These are phyloP conservation scores for Zaprionus lachaisei DNA, from an alignment of 1,140 invertebrate genomes.

Conservation along the genomic window DNA sequence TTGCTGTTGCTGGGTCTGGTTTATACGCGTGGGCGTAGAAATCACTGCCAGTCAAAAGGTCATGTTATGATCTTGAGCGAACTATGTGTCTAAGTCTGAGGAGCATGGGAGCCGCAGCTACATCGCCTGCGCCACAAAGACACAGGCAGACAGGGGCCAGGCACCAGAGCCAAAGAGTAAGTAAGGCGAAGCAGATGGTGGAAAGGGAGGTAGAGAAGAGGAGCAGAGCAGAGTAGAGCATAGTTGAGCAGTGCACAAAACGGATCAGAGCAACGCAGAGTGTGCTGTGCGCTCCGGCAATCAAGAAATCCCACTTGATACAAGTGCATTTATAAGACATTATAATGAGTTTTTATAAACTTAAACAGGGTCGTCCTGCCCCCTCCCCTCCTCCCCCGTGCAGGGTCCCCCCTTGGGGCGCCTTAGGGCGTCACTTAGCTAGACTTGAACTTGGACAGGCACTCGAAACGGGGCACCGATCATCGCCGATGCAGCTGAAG, in stretches of 20 bases:
- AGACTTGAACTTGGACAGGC: slow-evolving; percentile 71
- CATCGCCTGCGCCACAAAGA: slow-evolving; percentile 10
- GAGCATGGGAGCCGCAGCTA: slow-evolving; percentile 64
- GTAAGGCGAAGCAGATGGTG: slow-evolving; percentile 5
- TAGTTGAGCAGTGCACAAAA: slow-evolving; percentile 25
- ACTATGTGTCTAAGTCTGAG: slow-evolving; percentile 73
- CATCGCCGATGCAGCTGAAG: slow-evolving; percentile 52
- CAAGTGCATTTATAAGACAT: slow-evolving; percentile 83
- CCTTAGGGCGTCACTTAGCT: slow-evolving; percentile 79
- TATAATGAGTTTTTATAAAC: slow-evolving; percentile 84
- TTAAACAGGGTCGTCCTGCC: slow-evolving; percentile 72
- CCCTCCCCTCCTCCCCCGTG: neutral
- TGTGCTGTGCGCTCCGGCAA: slow-evolving; percentile 44
- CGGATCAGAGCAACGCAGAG: slow-evolving; percentile 27
- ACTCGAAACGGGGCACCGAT: slow-evolving; percentile 47
- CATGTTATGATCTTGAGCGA: slow-evolving; percentile 83
- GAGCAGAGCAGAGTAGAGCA: slow-evolving; percentile 4
- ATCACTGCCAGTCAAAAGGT: slow-evolving; percentile 83
- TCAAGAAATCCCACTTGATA: slow-evolving; percentile 83
- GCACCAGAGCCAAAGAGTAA: slow-evolving; percentile 24
- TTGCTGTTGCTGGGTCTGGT: slow-evolving; percentile 70
- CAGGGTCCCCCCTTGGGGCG: neutral
- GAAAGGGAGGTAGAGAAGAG: neutral
- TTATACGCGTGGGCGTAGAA: slow-evolving; percentile 82
- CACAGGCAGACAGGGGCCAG: slow-evolving; percentile 29